phyloP scores from a whole-genome alignment of 2,888 invertebrate species.

The Lydus trimaculatus region DNA sequence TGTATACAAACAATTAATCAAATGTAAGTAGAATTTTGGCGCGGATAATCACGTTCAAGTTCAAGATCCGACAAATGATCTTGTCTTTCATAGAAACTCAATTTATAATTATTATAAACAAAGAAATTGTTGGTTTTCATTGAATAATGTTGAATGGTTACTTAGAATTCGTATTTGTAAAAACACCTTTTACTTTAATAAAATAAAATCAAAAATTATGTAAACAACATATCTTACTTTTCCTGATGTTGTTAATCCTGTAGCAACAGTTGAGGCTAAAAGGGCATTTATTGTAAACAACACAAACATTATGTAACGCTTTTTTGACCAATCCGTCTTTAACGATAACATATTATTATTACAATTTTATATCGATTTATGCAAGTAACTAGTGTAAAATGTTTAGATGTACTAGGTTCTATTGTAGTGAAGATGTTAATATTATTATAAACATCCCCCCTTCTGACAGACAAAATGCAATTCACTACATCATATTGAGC shows the following conservation, averaged over 20 bases:
- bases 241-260: constrained; percentile 25
- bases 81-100: too few relatives aligned
- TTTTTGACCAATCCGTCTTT: constrained; percentile 28
- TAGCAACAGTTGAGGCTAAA: constrained; percentile 28
- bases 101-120: background rate
- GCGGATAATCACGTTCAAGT: constrained; percentile 21
- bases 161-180: constrained; percentile 7
- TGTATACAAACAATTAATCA: background rate
- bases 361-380: background rate
- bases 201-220: constrained; percentile 6
- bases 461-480: background rate
- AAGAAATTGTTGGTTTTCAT: background rate
- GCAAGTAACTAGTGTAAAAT: background rate
- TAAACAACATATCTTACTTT: constrained; percentile 22
- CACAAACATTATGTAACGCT: constrained; percentile 24
- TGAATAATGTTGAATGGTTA: background rate
- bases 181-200: constrained; percentile 18
- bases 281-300: constrained; percentile 25
- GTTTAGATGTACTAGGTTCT: constrained; percentile 22
- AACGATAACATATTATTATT: constrained; percentile 19
- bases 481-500: background rate
- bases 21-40: background rate
- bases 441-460: constrained; percentile 6
- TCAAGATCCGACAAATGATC: constrained; percentile 23
- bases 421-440: constrained; percentile 18